Evolutionary conservation across 2,797 vertebrate species (phyloP), one percentile per base, ranked within the genome.

Genomic region (Lagodon rhomboides): DNA sequence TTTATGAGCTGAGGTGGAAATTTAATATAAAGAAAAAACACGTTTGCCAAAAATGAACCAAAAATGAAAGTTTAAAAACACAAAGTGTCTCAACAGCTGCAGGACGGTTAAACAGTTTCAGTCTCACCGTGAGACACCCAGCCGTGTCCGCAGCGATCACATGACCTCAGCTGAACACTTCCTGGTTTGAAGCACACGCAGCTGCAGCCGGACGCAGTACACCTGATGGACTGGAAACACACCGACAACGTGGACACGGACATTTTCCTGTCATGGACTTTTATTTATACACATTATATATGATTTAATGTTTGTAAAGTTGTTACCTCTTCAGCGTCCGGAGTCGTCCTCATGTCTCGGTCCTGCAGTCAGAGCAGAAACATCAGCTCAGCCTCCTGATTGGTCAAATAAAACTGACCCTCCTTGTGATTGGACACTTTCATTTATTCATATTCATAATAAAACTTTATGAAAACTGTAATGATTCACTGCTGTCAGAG

Each of bases 101-200:
- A 27, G 27, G 27, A 27, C 27, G 27, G 27, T 27, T 27, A 27
- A 30, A 30, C 30, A 5, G 23, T 41, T 30, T 53, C 25, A 43
- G 41, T 93, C 91, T 96, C 93, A 99, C 98, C 98, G 30, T 99
- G 98, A 64, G 94, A 94, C 89, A 98, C 97, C 98, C 97, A 98
- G 88, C 97, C 93, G 92, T 98, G 98, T 94, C 96, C 96, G 81
- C 98, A 99, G 91, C 94, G 95, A 77, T 97, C 97, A 88, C 98
- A 99, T 82, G 97, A 97, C 93, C 97, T 95, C 91, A 97, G 90
- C 81, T 96, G 96, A 91, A 94, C 94, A 85, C 96, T 95, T 85
- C 96, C 96, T 1, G 97, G 96, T 88, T 95, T 95, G 91, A 98
- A 98, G 89, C 95, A 92, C 79, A 94, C 91, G 87, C 97, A 98